Conservation (phyloP, 92 coral and sea anemone species). For the Umimayanthus chanpuru region DNA sequence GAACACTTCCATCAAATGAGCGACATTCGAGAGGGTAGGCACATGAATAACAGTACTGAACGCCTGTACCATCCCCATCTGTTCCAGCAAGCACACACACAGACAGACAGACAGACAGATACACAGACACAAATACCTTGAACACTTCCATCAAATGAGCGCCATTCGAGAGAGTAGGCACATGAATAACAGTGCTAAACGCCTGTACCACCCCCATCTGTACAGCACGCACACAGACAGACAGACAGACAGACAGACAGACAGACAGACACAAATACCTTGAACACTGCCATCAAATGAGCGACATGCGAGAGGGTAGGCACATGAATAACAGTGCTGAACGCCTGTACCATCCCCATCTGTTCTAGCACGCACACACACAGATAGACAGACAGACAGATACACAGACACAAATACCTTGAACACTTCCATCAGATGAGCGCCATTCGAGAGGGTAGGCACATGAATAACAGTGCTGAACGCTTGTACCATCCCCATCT, state of each 20-base stretch:
- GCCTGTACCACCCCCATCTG: conserved; percentile 93
- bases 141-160: conserved; percentile 75
- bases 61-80: conserved; percentile 93
- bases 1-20: conserved; percentile 70
- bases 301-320: conserved; percentile 72
- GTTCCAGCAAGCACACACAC: conserved; percentile 68
- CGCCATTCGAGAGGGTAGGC: conserved; percentile 67
- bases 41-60: conserved; percentile 94
- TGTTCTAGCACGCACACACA: conserved; percentile 72
- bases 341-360: conserved; percentile 93
- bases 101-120: not conserved
- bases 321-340: conserved; percentile 90
- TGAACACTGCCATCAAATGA: conserved; percentile 69
- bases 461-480: conserved; percentile 93
- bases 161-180: conserved; percentile 67
- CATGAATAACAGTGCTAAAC: conserved; percentile 91
- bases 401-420: conserved; percentile 55
- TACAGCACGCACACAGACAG: no score
- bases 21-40: conserved; percentile 69
- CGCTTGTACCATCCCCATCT: conserved; percentile 91
- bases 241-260: not conserved
- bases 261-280: conserved; percentile 53
- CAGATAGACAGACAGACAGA: not conserved
- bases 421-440: conserved; percentile 71
- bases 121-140: conserved; percentile 54